Base-by-base conservation (phyloP, 2,797 vertebrate species). In the Molossus molossus region DNA sequence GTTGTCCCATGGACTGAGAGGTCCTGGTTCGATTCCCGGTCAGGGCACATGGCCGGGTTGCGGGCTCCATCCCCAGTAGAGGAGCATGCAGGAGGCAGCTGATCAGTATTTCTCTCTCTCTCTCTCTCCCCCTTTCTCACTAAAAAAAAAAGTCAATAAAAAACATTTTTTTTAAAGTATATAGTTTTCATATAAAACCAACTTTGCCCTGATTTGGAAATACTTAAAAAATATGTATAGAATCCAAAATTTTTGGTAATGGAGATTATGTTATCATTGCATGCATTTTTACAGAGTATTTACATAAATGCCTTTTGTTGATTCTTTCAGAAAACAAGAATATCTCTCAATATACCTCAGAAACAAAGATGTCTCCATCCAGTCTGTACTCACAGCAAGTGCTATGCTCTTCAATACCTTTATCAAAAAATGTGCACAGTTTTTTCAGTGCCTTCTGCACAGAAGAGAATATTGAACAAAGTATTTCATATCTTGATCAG, bases 401-500 rank as follows among this genome's bases (percentile, higher is more conserved):
- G 86, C 98, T 98, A 80, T 98, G 97, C 84, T 98, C 98, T 82
- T 96, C 99, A 97, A 96, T 99, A 97, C 98, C 98, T 96, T 98
- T 98, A 84, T 98, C 98, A 97, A 99, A 98, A 98, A 98, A 96
- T 95, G 98, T 98, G 94, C 99, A 99, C 97, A 98, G 96, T 97
- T 97, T 99, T 97, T 98, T 98, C 91, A 99, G 98, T 98, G 99
- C 99, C 98, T 99, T 99, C 97, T 99, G 99, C 98, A 99, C 99
- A 58, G 99, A 99, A 97, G 99, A 99, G 67, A 99, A 99, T 97
- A 97, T 99, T 97, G 98, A 99, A 70, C 99, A 99, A 84, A 99
- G 99, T 96, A 98, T 99, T 97, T 98, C 98, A 9, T 99, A 99
- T 98, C 99, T 99, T 95, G 99, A 99, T 96, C 99, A 99, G 99